These are phyloP conservation scores for Colletes latitarsis DNA, from an alignment of 1,140 invertebrate species.

Conservation along the genomic window DNA sequence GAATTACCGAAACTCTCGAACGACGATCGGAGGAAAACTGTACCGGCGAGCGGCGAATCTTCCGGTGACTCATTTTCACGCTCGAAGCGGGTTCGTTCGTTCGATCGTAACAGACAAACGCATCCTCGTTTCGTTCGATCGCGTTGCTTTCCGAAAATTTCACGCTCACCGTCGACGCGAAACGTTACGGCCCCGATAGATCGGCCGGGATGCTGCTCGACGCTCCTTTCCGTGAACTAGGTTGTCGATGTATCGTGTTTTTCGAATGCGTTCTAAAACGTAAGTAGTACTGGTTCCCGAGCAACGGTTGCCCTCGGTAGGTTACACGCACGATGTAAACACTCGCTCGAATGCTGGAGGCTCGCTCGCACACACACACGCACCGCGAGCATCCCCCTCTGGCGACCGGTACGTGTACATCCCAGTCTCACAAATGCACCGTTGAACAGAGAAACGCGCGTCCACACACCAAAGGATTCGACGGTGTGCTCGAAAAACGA, in stretches of 20 bases:
- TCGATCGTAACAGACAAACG: neutral
- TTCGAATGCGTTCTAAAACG: conserved; percentile 15
- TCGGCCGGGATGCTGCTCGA: neutral
- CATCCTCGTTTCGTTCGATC: conserved; percentile 1
- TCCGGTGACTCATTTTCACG: neutral
- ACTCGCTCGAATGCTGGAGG: conserved; percentile 41
- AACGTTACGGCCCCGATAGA: too few species aligned
- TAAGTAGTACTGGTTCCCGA: conserved; percentile 1
- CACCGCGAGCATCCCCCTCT: conserved; percentile 10
- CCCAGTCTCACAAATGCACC: conserved; percentile 5
- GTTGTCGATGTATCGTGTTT: neutral
- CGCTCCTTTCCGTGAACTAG: neutral
- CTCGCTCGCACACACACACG: conserved; percentile 24
- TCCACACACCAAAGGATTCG: neutral
- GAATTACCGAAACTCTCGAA: neutral
- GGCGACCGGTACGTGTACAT: neutral
- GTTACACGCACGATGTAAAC: conserved; percentile 61
- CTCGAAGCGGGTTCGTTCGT: neutral
- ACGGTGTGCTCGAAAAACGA: conserved; percentile 42
- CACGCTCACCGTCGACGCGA: neutral
- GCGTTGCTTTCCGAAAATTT: conserved; percentile 1
- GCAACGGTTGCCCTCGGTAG: conserved; percentile 26
- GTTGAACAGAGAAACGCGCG: conserved; percentile 1
- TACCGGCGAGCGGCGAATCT: neutral
- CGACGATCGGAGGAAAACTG: neutral